Evolutionary conservation across 2,797 vertebrate species (phyloP).

Genomic region (Aplochiton taeniatus): DNA sequence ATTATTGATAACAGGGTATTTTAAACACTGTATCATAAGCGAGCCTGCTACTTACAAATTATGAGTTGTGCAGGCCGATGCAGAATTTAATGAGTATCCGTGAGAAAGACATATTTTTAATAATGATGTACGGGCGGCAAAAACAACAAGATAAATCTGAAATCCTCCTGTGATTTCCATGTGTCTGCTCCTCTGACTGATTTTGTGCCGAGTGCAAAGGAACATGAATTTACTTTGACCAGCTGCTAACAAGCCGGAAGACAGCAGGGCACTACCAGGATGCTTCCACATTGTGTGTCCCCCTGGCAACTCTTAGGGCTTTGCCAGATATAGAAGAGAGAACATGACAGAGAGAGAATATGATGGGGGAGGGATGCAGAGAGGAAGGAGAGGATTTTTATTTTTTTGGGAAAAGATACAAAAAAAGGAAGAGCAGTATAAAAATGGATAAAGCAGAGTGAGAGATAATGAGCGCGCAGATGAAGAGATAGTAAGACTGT

Average conservation of each 20-base stretch:
- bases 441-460: neutral
- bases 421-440: neutral
- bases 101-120: conserved; percentile 44
- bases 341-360: conserved; percentile 15
- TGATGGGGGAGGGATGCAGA: neutral
- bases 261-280: conserved; percentile 58
- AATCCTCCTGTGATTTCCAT: conserved; percentile 28
- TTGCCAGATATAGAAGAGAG: conserved; percentile 61
- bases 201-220: conserved; percentile 54
- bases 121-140: conserved; percentile 26
- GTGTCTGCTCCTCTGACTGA: conserved; percentile 45
- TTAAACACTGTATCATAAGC: conserved; percentile 8
- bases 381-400: neutral
- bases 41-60: conserved; percentile 62
- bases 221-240: conserved; percentile 61
- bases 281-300: conserved; percentile 61
- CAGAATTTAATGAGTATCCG: conserved; percentile 50
- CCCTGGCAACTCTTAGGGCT: conserved; percentile 62
- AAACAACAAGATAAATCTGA: conserved; percentile 21
- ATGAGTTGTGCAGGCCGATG: conserved; percentile 57
- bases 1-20: conserved; percentile 14
- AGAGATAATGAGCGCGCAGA: neutral
- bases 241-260: conserved; percentile 68
- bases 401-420: neutral
- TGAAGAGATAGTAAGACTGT: neutral